Percentiles rank a stretch among this genome's conserved stretches.
These are phyloP conservation scores for Valencia hispanica DNA, from an alignment of 2,797 vertebrate genomes.

Conservation along the genomic window DNA sequence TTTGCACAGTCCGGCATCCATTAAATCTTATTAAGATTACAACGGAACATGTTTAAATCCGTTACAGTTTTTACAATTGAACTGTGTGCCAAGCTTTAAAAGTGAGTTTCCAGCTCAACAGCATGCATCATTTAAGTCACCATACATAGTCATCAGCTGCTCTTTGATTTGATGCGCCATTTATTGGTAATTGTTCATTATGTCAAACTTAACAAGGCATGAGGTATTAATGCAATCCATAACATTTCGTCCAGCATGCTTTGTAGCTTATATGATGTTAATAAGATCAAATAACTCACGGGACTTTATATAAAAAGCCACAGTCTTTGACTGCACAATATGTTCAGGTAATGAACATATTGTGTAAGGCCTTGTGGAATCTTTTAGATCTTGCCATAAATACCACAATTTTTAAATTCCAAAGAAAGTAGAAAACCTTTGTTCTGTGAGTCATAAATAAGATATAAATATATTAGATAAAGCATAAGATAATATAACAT, in stretches of 20 bases:
- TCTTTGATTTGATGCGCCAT: not conserved
- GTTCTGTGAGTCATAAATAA: not conserved
- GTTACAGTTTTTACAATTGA: not conserved
- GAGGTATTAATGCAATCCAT: not conserved
- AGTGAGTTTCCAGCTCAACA: too few relatives aligned
- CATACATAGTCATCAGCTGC: not conserved
- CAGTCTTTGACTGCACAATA: not conserved
- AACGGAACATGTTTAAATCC: not conserved
- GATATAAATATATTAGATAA: not conserved
- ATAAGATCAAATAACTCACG: not conserved
- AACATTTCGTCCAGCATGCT: not conserved
- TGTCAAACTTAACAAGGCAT: not conserved
- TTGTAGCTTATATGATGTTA: not conserved
- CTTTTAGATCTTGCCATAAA: not conserved
- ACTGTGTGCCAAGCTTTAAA: not conserved
- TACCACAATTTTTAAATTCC: not conserved
- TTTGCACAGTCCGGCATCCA: not conserved
- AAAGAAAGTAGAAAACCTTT: not conserved
- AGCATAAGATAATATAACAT: not conserved
- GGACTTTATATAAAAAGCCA: not conserved
- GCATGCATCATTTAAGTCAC: not conserved
- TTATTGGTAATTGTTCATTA: not conserved
- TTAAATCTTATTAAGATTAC: not conserved
- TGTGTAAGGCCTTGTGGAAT: not conserved
- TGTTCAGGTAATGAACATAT: too few relatives aligned